These are phyloP conservation scores for Nesidiocoris tenuis DNA, from an alignment of 2,888 invertebrate genomes.

Conservation along the genomic window DNA sequence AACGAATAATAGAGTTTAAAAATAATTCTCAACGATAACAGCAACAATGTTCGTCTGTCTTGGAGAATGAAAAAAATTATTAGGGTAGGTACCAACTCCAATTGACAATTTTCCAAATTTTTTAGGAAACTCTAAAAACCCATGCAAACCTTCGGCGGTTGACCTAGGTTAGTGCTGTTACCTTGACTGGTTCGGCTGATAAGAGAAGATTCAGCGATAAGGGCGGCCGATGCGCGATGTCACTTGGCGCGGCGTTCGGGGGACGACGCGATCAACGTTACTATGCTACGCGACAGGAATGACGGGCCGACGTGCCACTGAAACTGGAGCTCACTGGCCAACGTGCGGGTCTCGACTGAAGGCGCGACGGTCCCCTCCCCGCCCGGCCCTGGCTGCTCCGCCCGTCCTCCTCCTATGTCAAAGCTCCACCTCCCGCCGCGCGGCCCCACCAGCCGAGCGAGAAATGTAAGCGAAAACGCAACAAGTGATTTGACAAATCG, in stretches of 20 bases:
- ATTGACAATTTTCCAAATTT: too few relatives aligned
- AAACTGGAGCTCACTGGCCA: constrained; percentile 23
- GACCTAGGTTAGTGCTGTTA: neutral
- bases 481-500: neutral
- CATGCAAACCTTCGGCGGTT: neutral
- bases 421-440: neutral
- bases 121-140: too few relatives aligned
- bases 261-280: neutral
- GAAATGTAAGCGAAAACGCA: constrained; percentile 1
- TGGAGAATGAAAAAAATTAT: too few relatives aligned
- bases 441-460: neutral
- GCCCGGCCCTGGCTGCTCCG: neutral
- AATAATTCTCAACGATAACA: too few relatives aligned
- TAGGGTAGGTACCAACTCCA: too few relatives aligned
- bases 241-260: neutral
- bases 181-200: neutral
- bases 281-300: neutral
- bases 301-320: constrained; percentile 3
- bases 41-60: too few relatives aligned
- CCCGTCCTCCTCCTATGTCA: constrained; percentile 1
- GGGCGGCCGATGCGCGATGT: neutral
- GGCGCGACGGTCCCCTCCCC: constrained; percentile 19
- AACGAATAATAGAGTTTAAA: too few relatives aligned
- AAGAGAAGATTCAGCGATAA: neutral
- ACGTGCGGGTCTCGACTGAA: constrained; percentile 30